Base-by-base conservation (phyloP, 1,140 invertebrate genomes). In the Reticulitermes speratus region DNA sequence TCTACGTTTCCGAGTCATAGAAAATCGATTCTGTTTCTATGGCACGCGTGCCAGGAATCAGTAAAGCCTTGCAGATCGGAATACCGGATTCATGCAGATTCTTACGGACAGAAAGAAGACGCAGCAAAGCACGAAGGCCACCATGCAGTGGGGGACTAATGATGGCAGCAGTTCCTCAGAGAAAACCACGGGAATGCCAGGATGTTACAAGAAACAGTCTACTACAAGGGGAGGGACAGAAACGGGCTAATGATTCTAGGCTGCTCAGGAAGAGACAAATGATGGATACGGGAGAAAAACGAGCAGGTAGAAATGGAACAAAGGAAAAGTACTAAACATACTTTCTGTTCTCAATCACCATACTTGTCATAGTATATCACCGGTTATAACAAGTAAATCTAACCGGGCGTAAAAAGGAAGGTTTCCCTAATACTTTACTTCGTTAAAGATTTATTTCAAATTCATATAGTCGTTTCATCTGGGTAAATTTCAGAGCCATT, bases 351-450 rank as follows among this genome's bases (percentile, higher is more conserved):
- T n/a, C 11, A 75, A 75, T 75, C 65, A 75, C 65, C 65, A 75
- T 75, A 30, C 65, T 25, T 75, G 65, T 75, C 65, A 75, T 8
- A 25, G 65, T 6, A 30, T n/a, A 75, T 75, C 65, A 75, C 65
- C 65, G n/a, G n/a, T 75, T 75, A 30, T 75, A 75, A 75, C 65
- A 75, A n/a, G n/a, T n/a, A 75, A 75, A 75, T 75, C 65, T 69
- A 25, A 69, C 65, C 9, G 9, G 52, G 2, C 7, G 2, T 52
- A 16, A 52, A 12, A 52, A 52, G 52, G 9, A 14, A 52, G 16
- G 2, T 2, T 14, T 52, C 16, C 7, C 16, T 11, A 52, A 16
- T 16, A 52, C 52, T 52, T 52, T 52, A 52, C 16, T 52, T 52
- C 7, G 52, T 52, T 52, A 52, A 52, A 2, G 16, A 16, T 52